These are phyloP conservation scores for Hypotaenidia okinawae DNA, from an alignment of 2,797 vertebrate species.

Conservation along the genomic window DNA sequence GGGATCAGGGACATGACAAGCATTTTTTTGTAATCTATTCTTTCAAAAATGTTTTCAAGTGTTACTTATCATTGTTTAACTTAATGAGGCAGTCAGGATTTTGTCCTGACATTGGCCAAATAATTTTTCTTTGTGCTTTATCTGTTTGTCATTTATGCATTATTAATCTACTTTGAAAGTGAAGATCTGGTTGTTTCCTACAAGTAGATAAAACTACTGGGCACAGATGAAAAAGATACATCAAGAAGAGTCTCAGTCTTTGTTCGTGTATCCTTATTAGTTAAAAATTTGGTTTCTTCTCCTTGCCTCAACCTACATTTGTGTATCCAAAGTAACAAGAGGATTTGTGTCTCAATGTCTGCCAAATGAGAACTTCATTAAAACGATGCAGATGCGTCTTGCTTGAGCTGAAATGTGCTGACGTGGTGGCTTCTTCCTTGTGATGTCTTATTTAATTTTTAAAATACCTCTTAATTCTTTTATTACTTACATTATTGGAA, in stretches of 20 bases:
- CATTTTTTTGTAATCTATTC: neutral
- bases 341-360: neutral
- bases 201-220: neutral
- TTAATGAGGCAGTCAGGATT: neutral
- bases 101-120: neutral
- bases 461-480: neutral
- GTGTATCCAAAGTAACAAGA: neutral
- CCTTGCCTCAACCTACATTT: neutral
- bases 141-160: neutral
- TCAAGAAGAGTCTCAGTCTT: neutral
- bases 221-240: neutral
- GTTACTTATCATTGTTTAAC: neutral
- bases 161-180: neutral
- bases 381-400: neutral
- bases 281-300: neutral
- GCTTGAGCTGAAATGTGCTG: neutral
- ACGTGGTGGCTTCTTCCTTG: neutral
- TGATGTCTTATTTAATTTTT: neutral
- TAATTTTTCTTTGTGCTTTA: neutral
- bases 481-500: slow-evolving; percentile 14
- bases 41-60: neutral
- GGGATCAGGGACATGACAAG: neutral
- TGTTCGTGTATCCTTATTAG: neutral
- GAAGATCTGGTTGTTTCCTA: neutral
- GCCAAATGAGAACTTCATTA: neutral